A percentile compares a stretch with the other conserved stretches of the same genome.
Conservation (phyloP, 2,888 invertebrate species). For the Tipula lateralis region DNA sequence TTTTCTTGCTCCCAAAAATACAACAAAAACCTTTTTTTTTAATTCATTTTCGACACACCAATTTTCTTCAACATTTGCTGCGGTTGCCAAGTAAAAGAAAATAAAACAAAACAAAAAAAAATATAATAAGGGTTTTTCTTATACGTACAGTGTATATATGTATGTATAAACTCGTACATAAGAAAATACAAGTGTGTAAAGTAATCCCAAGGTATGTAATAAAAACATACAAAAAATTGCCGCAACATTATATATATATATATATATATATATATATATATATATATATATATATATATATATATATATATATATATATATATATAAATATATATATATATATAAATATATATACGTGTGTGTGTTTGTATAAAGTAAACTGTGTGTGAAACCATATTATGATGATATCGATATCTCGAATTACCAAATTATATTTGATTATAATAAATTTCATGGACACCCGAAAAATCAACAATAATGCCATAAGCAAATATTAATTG, state of each 20-base stretch:
- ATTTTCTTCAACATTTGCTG: neutral
- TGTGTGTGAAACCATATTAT: neutral
- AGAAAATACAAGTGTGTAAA: slow-evolving; percentile 2
- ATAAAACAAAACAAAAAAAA: neutral
- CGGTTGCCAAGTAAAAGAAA: neutral
- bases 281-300: slow-evolving; percentile 24
- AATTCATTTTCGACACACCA: neutral
- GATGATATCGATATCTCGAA: neutral
- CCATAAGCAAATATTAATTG: slow-evolving; percentile 11
- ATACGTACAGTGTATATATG: neutral
- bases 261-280: slow-evolving; percentile 2
- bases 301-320: slow-evolving; percentile 24
- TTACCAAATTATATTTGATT: slow-evolving; percentile 26
- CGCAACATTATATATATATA: neutral
- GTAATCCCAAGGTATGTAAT: slow-evolving; percentile 12
- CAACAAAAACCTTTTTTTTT: neutral
- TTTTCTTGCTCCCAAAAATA: neutral
- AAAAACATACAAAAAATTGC: neutral
- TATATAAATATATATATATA: slow-evolving; percentile 14
- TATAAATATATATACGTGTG: neutral
- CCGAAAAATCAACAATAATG: slow-evolving; percentile 7
- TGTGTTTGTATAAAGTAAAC: neutral
- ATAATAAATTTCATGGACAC: slow-evolving; percentile 15
- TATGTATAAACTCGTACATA: no score
- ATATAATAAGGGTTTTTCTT: neutral